Conservation (phyloP, 2,888 invertebrate species). For the Calameuta filiformis region DNA sequence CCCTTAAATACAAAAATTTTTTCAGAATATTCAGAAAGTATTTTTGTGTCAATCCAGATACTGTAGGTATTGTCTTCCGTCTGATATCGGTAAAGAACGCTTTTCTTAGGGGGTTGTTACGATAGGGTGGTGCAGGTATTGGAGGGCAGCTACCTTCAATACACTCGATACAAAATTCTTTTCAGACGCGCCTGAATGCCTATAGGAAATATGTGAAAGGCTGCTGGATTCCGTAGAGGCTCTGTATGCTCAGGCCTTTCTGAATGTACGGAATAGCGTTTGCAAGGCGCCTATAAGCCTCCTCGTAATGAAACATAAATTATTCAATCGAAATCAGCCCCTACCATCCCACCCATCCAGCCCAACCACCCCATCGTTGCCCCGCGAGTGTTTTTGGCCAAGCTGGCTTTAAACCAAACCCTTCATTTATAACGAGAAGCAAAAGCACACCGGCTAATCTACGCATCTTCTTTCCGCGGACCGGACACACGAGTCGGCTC, state of each 20-base stretch:
- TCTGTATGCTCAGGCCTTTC: constrained; percentile 59
- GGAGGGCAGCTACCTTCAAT: constrained; percentile 38
- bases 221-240: constrained; percentile 45
- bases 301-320: constrained; percentile 66
- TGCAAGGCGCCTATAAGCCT: constrained; percentile 65
- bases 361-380: constrained; percentile 21
- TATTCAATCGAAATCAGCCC: constrained; percentile 66
- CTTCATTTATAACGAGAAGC: constrained; percentile 35
- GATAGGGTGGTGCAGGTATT: background rate
- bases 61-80: background rate
- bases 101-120: background rate
- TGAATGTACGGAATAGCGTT: constrained; percentile 62
- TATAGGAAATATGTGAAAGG: constrained; percentile 65
- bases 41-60: background rate
- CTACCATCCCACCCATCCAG: constrained; percentile 9
- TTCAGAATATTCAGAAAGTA: background rate
- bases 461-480: background rate
- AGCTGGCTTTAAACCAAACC: constrained; percentile 27
- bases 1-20: background rate
- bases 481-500: background rate
- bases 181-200: constrained; percentile 56
- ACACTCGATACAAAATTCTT: constrained; percentile 65
- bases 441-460: constrained; percentile 11
- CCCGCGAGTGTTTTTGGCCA: constrained; percentile 45
- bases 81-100: background rate